A percentile compares a stretch with the other conserved stretches of the same genome.
Conservation (phyloP, 2,888 invertebrate genomes). For the Agapostemon virescens region DNA sequence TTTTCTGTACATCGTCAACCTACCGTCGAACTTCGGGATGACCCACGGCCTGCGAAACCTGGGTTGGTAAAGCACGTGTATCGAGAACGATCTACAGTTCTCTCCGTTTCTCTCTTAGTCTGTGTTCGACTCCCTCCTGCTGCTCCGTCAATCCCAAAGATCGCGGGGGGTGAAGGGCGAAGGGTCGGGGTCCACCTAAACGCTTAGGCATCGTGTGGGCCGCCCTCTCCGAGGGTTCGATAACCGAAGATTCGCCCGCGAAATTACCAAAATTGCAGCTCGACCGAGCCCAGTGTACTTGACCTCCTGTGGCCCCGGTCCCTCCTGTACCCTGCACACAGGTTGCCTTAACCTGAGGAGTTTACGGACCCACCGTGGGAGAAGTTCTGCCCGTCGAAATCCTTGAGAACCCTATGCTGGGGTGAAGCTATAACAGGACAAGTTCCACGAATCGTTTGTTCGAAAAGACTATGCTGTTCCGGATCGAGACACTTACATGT, state of each 20-base stretch:
- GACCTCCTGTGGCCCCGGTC: conserved; percentile 61
- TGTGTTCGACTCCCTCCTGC: not conserved
- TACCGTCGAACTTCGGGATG: conserved; percentile 57
- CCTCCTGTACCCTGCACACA: conserved; percentile 15
- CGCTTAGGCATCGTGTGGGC: conserved; percentile 56
- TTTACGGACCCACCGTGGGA: conserved; percentile 60
- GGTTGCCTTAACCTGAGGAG: conserved; percentile 33
- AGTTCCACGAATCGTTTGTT: not conserved
- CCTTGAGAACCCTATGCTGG: not conserved
- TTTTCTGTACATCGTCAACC: conserved; percentile 37
- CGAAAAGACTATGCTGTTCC: not conserved
- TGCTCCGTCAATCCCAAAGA: conserved; percentile 12
- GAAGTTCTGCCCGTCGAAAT: conserved; percentile 41
- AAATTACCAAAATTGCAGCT: conserved; percentile 74
- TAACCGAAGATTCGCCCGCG: conserved; percentile 64
- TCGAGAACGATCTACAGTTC: conserved; percentile 58
- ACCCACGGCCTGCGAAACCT: conserved; percentile 37
- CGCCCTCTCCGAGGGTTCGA: conserved; percentile 62
- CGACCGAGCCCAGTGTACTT: conserved; percentile 62
- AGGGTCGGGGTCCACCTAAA: conserved; percentile 48
- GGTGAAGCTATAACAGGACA: not conserved
- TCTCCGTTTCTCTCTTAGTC: not conserved
- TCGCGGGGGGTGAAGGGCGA: conserved; percentile 26
- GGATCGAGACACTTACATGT: not conserved
- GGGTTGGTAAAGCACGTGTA: conserved; percentile 45